Conservation (phyloP, 1,140 invertebrate species). For the Oncopodura yosiiana region DNA sequence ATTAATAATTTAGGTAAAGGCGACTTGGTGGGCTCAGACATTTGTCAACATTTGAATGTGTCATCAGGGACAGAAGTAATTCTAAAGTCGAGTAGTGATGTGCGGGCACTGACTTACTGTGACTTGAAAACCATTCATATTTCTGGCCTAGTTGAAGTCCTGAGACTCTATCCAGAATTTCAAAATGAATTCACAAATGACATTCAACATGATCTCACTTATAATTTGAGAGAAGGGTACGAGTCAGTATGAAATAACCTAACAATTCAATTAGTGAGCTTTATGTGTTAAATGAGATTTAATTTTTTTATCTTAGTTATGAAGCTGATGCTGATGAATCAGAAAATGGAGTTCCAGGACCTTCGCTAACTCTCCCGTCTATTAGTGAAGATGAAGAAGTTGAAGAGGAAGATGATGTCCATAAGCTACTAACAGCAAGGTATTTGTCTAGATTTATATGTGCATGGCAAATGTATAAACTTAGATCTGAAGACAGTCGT, state of each 20-base stretch:
- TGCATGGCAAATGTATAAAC: not conserved
- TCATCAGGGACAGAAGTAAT: slow-evolving; percentile 57
- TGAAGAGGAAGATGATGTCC: slow-evolving; percentile 54
- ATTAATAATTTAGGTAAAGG: slow-evolving; percentile 66
- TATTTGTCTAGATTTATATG: slow-evolving; percentile 18
- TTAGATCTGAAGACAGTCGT: slow-evolving; percentile 34
- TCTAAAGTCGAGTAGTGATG: slow-evolving; percentile 86
- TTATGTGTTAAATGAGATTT: not conserved
- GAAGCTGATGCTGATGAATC: slow-evolving; percentile 46
- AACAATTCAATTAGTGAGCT: not conserved
- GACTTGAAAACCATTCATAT: slow-evolving; percentile 91
- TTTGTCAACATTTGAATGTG: slow-evolving; percentile 46
- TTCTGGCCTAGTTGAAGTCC: slow-evolving; percentile 75
- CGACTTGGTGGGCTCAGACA: slow-evolving; percentile 90
- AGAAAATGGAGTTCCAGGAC: slow-evolving; percentile 49
- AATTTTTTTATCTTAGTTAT: slow-evolving; percentile 19
- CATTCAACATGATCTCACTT: slow-evolving; percentile 89
- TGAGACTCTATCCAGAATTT: slow-evolving; percentile 85
- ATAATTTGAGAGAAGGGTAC: slow-evolving; percentile 89
- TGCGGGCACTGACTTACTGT: slow-evolving; percentile 63
- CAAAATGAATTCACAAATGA: slow-evolving; percentile 79
- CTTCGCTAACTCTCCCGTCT: slow-evolving; percentile 68
- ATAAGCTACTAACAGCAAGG: slow-evolving; percentile 34
- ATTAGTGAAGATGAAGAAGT: slow-evolving; percentile 90
- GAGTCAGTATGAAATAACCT: slow-evolving; percentile 59